phyloP scores from a whole-genome alignment of 2,797 vertebrate genomes.

The Onychomys arenicola region DNA sequence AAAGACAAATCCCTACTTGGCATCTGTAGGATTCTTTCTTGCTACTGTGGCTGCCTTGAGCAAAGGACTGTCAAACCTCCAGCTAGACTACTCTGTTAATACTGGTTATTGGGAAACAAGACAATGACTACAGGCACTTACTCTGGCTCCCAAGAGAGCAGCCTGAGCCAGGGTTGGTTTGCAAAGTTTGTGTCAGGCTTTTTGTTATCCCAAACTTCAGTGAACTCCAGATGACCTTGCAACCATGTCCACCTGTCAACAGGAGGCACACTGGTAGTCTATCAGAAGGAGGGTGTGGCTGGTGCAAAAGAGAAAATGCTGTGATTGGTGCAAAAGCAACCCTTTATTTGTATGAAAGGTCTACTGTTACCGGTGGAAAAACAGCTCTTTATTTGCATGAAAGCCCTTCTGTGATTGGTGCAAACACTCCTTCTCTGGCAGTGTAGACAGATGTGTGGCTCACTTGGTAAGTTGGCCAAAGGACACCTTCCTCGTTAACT shows the following conservation, averaged over 20 bases:
- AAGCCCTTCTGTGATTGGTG: neutral
- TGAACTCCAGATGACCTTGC: neutral
- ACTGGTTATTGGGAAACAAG: neutral
- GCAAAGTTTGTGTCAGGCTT: neutral
- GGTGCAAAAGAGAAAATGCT: neutral
- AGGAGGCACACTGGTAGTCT: neutral
- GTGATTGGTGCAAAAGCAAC: neutral
- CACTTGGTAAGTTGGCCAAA: neutral
- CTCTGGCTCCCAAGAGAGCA: neutral
- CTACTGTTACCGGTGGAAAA: neutral
- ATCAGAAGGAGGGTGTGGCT: neutral
- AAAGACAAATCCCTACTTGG: neutral
- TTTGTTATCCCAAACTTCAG: neutral
- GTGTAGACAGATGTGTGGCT: neutral
- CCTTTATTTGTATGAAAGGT: neutral
- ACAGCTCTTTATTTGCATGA: neutral
- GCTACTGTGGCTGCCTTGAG: neutral
- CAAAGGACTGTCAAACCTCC: neutral
- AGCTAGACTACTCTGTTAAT: neutral
- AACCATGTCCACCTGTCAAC: neutral
- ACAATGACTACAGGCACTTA: neutral
- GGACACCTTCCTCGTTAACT: neutral
- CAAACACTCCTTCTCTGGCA: neutral
- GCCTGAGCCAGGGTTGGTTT: neutral
- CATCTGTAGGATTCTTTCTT: neutral